These are phyloP conservation scores for Lycophotia porphyrea DNA, from an alignment of 2,888 invertebrate genomes.

Conservation along the genomic window DNA sequence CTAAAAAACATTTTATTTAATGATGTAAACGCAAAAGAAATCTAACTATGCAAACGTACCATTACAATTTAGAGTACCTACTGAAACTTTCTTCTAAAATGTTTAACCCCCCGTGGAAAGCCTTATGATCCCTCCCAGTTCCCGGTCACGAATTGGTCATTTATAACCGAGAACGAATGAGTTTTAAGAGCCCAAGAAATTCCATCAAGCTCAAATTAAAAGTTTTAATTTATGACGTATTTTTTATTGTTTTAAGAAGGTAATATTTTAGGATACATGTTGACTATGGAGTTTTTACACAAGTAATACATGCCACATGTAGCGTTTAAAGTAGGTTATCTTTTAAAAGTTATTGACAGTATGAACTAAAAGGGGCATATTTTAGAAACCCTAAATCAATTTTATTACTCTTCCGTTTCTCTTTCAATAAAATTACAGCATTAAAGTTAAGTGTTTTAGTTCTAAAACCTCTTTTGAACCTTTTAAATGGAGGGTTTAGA, in stretches of 20 bases:
- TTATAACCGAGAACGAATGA: slow-evolving; percentile 48
- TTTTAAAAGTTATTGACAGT: neutral
- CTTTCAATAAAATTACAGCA: slow-evolving; percentile 11
- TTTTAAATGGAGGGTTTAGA: neutral
- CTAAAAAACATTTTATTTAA: neutral
- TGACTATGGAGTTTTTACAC: neutral
- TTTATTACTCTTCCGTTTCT: neutral
- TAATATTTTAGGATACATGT: neutral
- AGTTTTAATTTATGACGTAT: slow-evolving; percentile 41
- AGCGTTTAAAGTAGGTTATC: neutral
- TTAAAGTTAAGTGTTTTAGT: neutral
- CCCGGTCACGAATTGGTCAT: slow-evolving; percentile 51
- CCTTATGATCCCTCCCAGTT: slow-evolving; percentile 30
- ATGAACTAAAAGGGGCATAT: neutral
- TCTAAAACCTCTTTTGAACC: neutral
- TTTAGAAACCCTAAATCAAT: neutral
- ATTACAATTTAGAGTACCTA: slow-evolving; percentile 18
- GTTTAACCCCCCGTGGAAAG: slow-evolving; percentile 6
- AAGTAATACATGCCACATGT: neutral
- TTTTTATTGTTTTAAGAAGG: slow-evolving; percentile 30
- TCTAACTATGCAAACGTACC: neutral
- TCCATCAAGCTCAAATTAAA: slow-evolving; percentile 55
- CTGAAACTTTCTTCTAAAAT: slow-evolving; percentile 6
- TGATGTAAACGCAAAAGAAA: neutral
- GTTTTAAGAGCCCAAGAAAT: slow-evolving; percentile 42